A percentile compares a stretch with the other conserved stretches of the same genome.
These are phyloP conservation scores for Drosophila teissieri DNA, from an alignment of 1,140 invertebrate genomes.

Conservation along the genomic window DNA sequence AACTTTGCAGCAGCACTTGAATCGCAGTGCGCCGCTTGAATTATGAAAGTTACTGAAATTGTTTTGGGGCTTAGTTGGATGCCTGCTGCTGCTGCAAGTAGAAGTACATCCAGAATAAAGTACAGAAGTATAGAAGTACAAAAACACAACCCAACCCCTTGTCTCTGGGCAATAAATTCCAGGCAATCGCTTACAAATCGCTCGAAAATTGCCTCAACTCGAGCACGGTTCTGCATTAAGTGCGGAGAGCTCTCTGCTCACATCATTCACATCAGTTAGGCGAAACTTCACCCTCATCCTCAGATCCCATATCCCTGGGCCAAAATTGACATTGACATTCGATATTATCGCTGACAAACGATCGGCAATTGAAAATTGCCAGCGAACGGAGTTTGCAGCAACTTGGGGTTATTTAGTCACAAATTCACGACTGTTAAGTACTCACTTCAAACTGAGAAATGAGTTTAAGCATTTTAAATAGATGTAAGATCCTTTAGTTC, in stretches of 20 bases:
- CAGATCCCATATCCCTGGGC: not conserved
- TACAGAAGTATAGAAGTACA: not conserved
- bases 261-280: slow-evolving; percentile 57
- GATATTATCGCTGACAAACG: slow-evolving; percentile 74
- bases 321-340: slow-evolving; percentile 76
- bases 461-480: no score
- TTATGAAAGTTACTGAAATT: slow-evolving; percentile 78
- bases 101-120: no score
- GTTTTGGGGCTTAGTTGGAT: slow-evolving; percentile 48
- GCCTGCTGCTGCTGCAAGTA: not conserved
- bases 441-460: not conserved
- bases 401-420: no score
- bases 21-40: slow-evolving; percentile 51
- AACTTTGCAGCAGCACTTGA: slow-evolving; percentile 43
- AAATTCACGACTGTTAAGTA: not conserved
- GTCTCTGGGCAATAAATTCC: slow-evolving; percentile 53
- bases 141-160: slow-evolving; percentile 2
- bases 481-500: no score
- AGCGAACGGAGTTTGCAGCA: slow-evolving; percentile 68
- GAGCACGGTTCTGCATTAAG: slow-evolving; percentile 65
- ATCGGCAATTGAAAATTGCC: slow-evolving; percentile 76
- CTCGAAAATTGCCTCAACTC: slow-evolving; percentile 76
- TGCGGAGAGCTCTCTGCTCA: slow-evolving; percentile 33
- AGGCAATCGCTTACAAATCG: slow-evolving; percentile 77
- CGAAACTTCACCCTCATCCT: slow-evolving; percentile 27